A percentile compares a stretch with the other conserved stretches of the same genome.
Conservation (phyloP, 1,140 invertebrate species). For the Megathymus violae region DNA sequence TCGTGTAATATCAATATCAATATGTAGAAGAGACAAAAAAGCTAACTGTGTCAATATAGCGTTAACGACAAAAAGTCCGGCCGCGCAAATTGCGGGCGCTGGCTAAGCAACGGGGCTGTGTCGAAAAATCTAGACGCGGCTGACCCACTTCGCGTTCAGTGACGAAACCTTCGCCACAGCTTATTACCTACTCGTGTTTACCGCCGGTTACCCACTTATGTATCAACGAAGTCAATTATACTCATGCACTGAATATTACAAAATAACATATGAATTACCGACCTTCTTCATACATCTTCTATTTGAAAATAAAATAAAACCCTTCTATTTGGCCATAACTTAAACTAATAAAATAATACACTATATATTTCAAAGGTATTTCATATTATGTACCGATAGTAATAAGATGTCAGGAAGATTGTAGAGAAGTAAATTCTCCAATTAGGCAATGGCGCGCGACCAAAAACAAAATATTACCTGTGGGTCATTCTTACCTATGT, state of each 20-base stretch:
- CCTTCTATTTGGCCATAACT: too few species aligned
- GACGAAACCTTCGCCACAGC: slow-evolving; percentile 53
- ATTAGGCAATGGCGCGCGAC: too few species aligned
- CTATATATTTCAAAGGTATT: too few species aligned
- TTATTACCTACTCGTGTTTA: slow-evolving; percentile 12
- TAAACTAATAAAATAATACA: too few species aligned
- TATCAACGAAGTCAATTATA: not conserved
- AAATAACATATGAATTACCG: not conserved
- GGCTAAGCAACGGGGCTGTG: slow-evolving; percentile 51
- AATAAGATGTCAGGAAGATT: too few species aligned
- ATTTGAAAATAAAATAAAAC: too few species aligned
- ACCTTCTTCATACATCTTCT: too few species aligned
- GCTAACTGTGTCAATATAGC: slow-evolving; percentile 60
- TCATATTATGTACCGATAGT: too few species aligned
- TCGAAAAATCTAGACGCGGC: slow-evolving; percentile 68
- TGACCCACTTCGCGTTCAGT: slow-evolving; percentile 59
- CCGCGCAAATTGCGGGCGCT: slow-evolving; percentile 48
- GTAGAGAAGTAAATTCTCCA: too few species aligned
- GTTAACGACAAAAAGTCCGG: slow-evolving; percentile 56
- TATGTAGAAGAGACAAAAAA: slow-evolving; percentile 5
- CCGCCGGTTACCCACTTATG: not conserved
- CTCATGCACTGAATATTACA: slow-evolving; percentile 2
- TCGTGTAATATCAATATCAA: too few species aligned
- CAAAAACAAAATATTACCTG: too few species aligned
- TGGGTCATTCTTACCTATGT: too few species aligned